These are phyloP conservation scores for Cheirogaleus medius DNA, from an alignment of 2,113 vertebrate genomes.

Conservation along the genomic window DNA sequence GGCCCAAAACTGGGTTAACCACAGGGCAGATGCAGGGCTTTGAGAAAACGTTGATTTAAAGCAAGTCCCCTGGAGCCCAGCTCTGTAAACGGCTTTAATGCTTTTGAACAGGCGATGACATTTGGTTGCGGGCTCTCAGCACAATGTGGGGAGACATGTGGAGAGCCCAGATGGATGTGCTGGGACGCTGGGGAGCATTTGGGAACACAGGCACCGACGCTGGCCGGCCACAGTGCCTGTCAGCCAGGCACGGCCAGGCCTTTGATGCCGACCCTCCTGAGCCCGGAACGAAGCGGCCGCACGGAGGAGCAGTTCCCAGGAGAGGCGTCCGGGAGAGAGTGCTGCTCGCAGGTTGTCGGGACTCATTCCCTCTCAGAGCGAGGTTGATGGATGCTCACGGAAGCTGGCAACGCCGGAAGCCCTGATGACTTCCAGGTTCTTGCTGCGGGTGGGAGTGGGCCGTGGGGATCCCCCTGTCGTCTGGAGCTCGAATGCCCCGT, in stretches of 20 bases:
- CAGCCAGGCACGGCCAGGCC: not conserved
- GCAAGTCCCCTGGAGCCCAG: not conserved
- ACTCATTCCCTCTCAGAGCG: not conserved
- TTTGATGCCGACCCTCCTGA: not conserved
- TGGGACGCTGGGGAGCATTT: not conserved
- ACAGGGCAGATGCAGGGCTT: fast-evolving
- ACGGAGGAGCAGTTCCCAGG: fast-evolving
- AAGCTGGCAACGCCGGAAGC: fast-evolving
- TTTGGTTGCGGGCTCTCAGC: not conserved
- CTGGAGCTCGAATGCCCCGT: not conserved
- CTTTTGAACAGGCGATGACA: not conserved
- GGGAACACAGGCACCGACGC: fast-evolving
- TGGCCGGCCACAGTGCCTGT: not conserved
- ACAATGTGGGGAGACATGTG: not conserved
- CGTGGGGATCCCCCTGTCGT: not conserved
- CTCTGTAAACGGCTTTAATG: not conserved
- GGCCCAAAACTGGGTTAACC: not conserved
- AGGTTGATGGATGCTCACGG: fast-evolving
- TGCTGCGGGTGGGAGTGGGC: not conserved
- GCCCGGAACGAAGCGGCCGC: not conserved
- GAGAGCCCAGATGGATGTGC: not conserved
- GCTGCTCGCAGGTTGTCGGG: not conserved
- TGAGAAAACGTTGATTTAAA: fast-evolving
- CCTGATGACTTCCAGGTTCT: not conserved
- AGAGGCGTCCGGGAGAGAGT: not conserved